A percentile compares a stretch with the other conserved stretches of the same genome.
These are phyloP conservation scores for Theropithecus gelada DNA, from an alignment of 2,113 vertebrate genomes.

Conservation along the genomic window DNA sequence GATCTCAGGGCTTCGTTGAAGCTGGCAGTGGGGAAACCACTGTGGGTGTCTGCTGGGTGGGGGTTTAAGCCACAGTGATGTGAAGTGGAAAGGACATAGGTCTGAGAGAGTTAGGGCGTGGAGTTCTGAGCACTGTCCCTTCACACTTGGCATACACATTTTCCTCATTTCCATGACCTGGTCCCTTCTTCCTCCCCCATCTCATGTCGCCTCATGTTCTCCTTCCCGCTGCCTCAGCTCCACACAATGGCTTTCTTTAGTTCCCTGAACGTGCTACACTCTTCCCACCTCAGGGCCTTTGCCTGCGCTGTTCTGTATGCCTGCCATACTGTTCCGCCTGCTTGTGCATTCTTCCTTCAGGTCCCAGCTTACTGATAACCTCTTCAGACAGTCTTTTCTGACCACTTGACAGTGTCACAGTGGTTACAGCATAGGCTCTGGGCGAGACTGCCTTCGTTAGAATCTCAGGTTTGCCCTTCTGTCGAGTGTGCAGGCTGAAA, in stretches of 20 bases:
- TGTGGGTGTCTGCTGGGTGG: background rate
- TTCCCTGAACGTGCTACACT: background rate
- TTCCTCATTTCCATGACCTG: background rate
- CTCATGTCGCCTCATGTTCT: background rate
- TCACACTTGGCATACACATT: background rate
- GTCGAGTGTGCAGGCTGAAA: background rate
- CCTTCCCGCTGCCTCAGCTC: background rate
- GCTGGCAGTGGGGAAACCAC: background rate
- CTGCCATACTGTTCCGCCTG: background rate
- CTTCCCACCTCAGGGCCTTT: background rate
- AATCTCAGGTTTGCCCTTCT: background rate
- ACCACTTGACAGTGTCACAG: background rate
- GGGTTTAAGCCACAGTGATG: background rate
- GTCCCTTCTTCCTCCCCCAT: background rate
- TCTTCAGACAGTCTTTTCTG: background rate
- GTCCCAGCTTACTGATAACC: background rate
- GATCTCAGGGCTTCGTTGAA: background rate
- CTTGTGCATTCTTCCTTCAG: background rate
- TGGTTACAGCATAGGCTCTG: background rate
- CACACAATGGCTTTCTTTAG: background rate
- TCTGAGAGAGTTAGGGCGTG: background rate
- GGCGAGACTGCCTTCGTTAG: background rate
- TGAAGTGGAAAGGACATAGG: background rate
- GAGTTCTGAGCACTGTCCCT: background rate
- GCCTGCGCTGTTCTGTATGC: background rate